phyloP scores from a whole-genome alignment of 1,140 invertebrate genomes.

The Myzus persicae region DNA sequence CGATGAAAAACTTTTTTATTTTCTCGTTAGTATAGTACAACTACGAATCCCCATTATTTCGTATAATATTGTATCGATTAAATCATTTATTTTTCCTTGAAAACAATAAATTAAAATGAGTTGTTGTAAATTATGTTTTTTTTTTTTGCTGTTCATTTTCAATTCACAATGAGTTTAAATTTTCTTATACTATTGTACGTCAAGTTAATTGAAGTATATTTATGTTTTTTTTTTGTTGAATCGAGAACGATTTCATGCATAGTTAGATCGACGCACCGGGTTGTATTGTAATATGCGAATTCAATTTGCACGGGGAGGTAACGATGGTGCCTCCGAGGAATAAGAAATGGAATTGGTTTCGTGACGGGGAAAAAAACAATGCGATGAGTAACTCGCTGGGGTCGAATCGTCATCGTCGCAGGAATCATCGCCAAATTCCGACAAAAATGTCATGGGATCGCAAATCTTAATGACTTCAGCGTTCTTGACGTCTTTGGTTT shows the following conservation, averaged over 20 bases:
- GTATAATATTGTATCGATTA: background rate
- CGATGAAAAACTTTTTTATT: background rate
- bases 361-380: slow-evolving; percentile 43
- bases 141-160: background rate
- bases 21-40: background rate
- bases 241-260: slow-evolving; percentile 44
- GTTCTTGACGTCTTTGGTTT: slow-evolving; percentile 52
- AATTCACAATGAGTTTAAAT: background rate
- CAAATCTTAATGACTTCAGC: slow-evolving; percentile 52
- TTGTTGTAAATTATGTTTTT: background rate
- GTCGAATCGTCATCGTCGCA: background rate
- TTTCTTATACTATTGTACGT: background rate
- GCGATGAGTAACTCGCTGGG: background rate
- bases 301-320: slow-evolving; percentile 44
- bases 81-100: background rate
- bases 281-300: slow-evolving; percentile 50
- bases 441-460: slow-evolving; percentile 24
- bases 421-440: slow-evolving; percentile 34
- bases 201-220: slow-evolving; percentile 42
- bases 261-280: background rate
- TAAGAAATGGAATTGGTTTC: slow-evolving; percentile 26
- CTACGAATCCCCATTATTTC: background rate
- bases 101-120: background rate
- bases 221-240: background rate
- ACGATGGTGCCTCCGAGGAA: background rate